A percentile compares a stretch with the other conserved stretches of the same genome.
Evolutionary conservation across 2,113 vertebrate species (phyloP).

Genomic region (Procapra przewalskii): DNA sequence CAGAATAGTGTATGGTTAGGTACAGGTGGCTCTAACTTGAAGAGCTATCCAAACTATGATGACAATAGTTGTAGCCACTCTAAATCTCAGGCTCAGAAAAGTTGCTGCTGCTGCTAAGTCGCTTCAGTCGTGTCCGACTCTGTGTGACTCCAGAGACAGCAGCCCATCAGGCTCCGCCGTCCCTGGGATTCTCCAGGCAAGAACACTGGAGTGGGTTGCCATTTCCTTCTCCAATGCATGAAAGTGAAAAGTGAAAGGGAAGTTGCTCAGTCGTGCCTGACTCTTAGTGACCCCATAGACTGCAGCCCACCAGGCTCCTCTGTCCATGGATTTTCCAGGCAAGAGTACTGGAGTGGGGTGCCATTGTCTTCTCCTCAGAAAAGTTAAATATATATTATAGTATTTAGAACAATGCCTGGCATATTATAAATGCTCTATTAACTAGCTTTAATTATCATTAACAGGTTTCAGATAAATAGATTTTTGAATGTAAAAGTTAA

Average conservation of each 20-base stretch:
- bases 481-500: neutral
- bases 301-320: too few relatives aligned
- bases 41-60: neutral
- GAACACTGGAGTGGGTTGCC: too few relatives aligned
- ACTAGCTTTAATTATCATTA: neutral
- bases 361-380: neutral
- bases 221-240: too few relatives aligned
- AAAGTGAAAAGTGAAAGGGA: too few relatives aligned
- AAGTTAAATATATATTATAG: neutral
- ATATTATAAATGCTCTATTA: neutral
- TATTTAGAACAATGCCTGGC: neutral
- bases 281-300: too few relatives aligned
- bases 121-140: too few relatives aligned
- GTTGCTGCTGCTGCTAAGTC: neutral
- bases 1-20: neutral
- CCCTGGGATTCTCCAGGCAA: too few relatives aligned
- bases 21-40: neutral
- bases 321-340: too few relatives aligned
- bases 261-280: too few relatives aligned
- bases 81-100: neutral
- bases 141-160: too few relatives aligned
- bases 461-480: neutral
- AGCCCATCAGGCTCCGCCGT: too few relatives aligned
- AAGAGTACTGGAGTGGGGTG: too few relatives aligned
- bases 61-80: neutral